Conservation (phyloP, 2,797 vertebrate genomes). For the Chaetodon trifasciatus region DNA sequence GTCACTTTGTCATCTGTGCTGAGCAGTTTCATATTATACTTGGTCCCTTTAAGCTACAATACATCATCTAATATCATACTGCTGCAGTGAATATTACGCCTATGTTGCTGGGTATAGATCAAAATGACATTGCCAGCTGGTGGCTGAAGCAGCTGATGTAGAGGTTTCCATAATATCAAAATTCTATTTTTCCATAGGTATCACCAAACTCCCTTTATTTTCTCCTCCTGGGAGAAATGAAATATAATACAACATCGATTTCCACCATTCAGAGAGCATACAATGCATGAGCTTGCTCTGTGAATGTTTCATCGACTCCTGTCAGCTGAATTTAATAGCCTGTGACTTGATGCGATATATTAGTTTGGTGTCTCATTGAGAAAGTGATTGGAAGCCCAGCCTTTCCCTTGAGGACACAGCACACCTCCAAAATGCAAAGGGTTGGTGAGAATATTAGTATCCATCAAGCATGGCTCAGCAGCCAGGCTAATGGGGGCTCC, state of each 20-base stretch:
- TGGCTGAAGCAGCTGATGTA: constrained; percentile 26
- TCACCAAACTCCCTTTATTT: constrained; percentile 25
- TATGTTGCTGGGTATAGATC: constrained; percentile 53
- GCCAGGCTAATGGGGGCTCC: constrained; percentile 67
- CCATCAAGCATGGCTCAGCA: constrained; percentile 61
- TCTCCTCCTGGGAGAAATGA: constrained; percentile 39
- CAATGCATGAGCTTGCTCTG: constrained; percentile 8
- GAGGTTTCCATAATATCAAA: constrained; percentile 34
- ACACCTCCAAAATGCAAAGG: constrained; percentile 36
- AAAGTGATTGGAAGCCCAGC: constrained; percentile 29
- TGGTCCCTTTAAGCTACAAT: constrained; percentile 44
- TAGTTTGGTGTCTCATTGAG: constrained; percentile 42
- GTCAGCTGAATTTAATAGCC: constrained; percentile 58
- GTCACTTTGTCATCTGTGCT: constrained; percentile 53
- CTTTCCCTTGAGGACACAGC: constrained; percentile 8
- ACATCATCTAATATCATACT: constrained; percentile 50
- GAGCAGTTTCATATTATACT: constrained; percentile 46
- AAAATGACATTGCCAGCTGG: constrained; percentile 43
- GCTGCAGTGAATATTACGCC: constrained; percentile 43
- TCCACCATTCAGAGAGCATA: constrained; percentile 23
- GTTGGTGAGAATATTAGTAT: constrained; percentile 58
- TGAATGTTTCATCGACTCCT: constrained; percentile 55
- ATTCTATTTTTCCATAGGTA: constrained; percentile 14
- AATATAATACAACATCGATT: constrained; percentile 46
- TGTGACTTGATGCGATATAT: constrained; percentile 59